Conservation (phyloP, 2,888 invertebrate genomes). For the Hipparchia sbordonii region DNA sequence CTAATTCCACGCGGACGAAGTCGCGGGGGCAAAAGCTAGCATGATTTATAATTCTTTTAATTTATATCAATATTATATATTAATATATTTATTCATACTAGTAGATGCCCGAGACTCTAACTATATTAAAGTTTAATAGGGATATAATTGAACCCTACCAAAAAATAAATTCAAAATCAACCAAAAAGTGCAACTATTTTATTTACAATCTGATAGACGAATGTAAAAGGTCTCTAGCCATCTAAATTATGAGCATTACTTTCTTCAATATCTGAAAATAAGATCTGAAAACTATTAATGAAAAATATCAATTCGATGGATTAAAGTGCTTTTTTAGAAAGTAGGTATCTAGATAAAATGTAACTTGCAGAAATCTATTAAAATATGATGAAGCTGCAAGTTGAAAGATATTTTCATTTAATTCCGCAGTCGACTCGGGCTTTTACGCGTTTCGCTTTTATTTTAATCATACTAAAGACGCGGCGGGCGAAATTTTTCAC, state of each 20-base stretch:
- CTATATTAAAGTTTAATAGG: too few species aligned
- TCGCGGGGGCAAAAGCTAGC: too few species aligned
- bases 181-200: not conserved
- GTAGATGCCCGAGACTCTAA: too few species aligned
- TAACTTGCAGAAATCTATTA: slow-evolving; percentile 17
- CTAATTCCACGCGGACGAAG: too few species aligned
- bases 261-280: not conserved
- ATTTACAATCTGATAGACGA: not conserved
- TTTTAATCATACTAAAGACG: slow-evolving; percentile 22
- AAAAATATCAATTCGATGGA: not conserved
- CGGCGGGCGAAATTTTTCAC: slow-evolving; percentile 16
- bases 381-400: slow-evolving; percentile 15
- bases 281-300: not conserved
- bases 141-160: too few species aligned
- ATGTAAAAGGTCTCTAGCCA: not conserved
- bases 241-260: not conserved
- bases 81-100: too few species aligned
- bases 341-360: not conserved
- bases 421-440: slow-evolving; percentile 10
- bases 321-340: slow-evolving; percentile 8
- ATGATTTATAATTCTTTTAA: too few species aligned
- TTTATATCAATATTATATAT: too few species aligned
- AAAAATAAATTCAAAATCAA: too few species aligned
- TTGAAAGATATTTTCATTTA: slow-evolving; percentile 23
- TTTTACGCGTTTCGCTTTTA: slow-evolving; percentile 18